Conservation (phyloP, 2,888 invertebrate species). For the Mechanitis messenoides region DNA sequence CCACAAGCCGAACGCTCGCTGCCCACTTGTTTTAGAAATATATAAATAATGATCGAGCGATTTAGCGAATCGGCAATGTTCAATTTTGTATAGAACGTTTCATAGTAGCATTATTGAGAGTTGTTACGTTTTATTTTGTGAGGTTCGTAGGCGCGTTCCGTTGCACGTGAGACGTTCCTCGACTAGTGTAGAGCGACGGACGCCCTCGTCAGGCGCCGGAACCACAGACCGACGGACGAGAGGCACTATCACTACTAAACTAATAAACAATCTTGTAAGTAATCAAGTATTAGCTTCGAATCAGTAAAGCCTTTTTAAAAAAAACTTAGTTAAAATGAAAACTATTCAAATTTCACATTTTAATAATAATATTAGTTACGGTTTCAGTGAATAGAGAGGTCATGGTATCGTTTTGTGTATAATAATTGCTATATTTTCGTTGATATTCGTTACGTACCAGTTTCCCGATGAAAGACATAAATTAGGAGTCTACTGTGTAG, state of each 20-base stretch:
- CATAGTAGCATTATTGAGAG: slow-evolving; percentile 72
- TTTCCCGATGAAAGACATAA: slow-evolving; percentile 75
- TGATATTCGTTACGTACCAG: slow-evolving; percentile 70
- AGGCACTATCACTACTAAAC: slow-evolving; percentile 62
- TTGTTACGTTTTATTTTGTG: slow-evolving; percentile 71
- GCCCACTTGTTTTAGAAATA: slow-evolving; percentile 65
- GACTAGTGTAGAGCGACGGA: slow-evolving; percentile 32
- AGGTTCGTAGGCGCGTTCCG: slow-evolving; percentile 50
- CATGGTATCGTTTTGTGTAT: slow-evolving; percentile 69
- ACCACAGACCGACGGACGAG: slow-evolving; percentile 15
- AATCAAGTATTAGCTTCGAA: slow-evolving; percentile 77
- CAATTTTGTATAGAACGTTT: slow-evolving; percentile 76
- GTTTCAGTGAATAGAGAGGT: slow-evolving; percentile 68
- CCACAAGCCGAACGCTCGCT: slow-evolving; percentile 55
- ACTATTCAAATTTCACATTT: slow-evolving; percentile 72
- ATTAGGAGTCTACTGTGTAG: slow-evolving; percentile 58
- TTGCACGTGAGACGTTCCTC: slow-evolving; percentile 36
- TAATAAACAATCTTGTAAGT: slow-evolving; percentile 75
- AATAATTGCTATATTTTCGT: slow-evolving; percentile 60
- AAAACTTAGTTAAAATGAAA: slow-evolving; percentile 67
- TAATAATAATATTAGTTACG: slow-evolving; percentile 68
- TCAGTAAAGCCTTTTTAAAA: slow-evolving; percentile 75
- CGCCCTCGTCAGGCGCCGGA: slow-evolving; percentile 26
- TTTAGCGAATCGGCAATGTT: slow-evolving; percentile 73
- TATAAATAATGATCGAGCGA: slow-evolving; percentile 51